Percentiles rank a stretch among this genome's conserved stretches.
Conservation (phyloP, 2,113 vertebrate genomes). For the Sisor rabdophorus region DNA sequence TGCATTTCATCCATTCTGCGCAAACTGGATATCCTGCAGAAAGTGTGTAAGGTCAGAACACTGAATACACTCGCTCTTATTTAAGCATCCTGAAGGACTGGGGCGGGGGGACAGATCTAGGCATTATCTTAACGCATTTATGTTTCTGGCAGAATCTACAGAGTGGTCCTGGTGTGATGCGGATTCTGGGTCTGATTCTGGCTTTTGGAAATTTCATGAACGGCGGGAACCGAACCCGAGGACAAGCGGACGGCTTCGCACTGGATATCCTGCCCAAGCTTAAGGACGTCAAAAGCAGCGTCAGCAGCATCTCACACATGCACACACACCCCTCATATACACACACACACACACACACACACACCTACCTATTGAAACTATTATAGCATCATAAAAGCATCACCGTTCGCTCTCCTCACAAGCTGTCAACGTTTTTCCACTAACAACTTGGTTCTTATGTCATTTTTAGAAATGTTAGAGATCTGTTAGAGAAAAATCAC, state of each 20-base stretch:
- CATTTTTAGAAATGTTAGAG: neutral
- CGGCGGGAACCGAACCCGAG: constrained; percentile 90
- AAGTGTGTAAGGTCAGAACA: constrained; percentile 81
- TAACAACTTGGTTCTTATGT: too few relatives aligned
- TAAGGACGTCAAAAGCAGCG: constrained; percentile 97
- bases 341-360: neutral
- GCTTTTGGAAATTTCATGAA: constrained; percentile 99
- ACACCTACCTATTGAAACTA: neutral
- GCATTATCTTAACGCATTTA: too few relatives aligned
- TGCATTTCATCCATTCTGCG: constrained; percentile 80
- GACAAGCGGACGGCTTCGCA: constrained; percentile 92
- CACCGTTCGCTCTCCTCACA: too few relatives aligned
- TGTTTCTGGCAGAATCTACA: constrained; percentile 70
- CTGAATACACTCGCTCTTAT: neutral
- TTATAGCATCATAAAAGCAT: too few relatives aligned
- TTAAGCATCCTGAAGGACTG: neutral
- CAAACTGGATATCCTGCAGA: constrained; percentile 86
- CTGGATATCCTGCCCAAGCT: constrained; percentile 95
- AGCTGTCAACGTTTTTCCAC: too few relatives aligned
- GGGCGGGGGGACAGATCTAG: too few relatives aligned
- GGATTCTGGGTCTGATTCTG: constrained; percentile 84
- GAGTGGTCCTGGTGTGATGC: constrained; percentile 78
- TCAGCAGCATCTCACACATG: constrained; percentile 63
- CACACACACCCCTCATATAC: neutral
- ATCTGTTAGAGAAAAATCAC: too few relatives aligned